Conservation (phyloP, 2,888 invertebrate genomes). For the Lasioglossum vierecki region DNA sequence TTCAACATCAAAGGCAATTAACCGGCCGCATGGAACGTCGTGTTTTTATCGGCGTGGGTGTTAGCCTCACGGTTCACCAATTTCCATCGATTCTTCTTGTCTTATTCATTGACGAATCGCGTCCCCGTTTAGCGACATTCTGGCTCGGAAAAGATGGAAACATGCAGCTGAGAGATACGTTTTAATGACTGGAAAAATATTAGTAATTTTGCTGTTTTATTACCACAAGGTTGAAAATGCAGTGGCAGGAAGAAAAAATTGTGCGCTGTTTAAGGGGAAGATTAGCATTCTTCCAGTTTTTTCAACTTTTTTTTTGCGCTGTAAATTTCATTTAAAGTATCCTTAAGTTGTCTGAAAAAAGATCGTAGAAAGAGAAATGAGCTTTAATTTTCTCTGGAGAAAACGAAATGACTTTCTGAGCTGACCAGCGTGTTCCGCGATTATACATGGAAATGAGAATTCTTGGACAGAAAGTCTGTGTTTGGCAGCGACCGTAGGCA, state of each 20-base stretch:
- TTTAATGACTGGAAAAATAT: background rate
- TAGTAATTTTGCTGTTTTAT: too few relatives aligned
- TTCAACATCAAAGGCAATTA: background rate
- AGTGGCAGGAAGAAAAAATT: too few relatives aligned
- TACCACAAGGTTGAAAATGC: too few relatives aligned
- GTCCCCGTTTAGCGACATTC: background rate
- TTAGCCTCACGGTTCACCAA: background rate
- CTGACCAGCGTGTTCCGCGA: background rate
- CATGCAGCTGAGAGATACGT: too few relatives aligned
- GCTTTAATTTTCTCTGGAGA: too few relatives aligned
- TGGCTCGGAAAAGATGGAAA: background rate
- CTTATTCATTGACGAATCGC: background rate
- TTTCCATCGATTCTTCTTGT: background rate
- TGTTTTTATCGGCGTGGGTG: background rate
- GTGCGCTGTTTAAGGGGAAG: too few relatives aligned
- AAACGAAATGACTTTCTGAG: too few relatives aligned
- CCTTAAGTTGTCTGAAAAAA: too few relatives aligned
- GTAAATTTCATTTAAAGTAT: too few relatives aligned
- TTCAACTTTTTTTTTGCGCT: too few relatives aligned
- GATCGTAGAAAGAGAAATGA: too few relatives aligned
- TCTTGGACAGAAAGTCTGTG: conserved; percentile 1
- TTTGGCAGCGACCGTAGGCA: background rate
- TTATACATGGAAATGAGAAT: background rate
- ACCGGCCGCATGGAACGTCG: background rate
- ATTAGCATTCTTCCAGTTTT: too few relatives aligned